Base-by-base conservation (phyloP, 2,797 vertebrate species). In the Atherinosoma microstoma region DNA sequence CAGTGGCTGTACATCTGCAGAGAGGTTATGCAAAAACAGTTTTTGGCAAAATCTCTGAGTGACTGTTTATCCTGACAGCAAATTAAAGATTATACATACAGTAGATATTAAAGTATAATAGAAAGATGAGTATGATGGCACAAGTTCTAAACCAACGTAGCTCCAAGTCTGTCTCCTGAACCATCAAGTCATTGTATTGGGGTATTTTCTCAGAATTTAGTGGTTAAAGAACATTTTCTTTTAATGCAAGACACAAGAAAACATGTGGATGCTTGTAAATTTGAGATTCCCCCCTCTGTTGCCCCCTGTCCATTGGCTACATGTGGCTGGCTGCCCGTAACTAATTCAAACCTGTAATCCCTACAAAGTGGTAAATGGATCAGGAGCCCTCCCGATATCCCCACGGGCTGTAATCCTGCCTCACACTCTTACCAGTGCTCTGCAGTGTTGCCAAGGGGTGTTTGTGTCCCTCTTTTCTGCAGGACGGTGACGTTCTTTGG, bases 311-410 rank as follows among this genome's bases (percentile, higher is more conserved):
- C 42, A 47, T 49, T 72, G 20, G 42, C 71, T 73, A 75, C 74
- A 78, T 75, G 73, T 79, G 82, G 83, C 82, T 75, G 64, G 78
- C 78, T 72, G 68, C 57, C 75, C 64, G 66, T 83, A 83, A 83
- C 73, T 68, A 87, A 90, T 86, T 77, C 77, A 79, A 75, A 82
- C 78, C 64, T 84, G 74, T 86, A 90, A 88, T 91, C 88, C 89
- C 75, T 79, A 70, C 77, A 73, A 87, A 82, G 89, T 84, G 66
- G 72, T 73, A 70, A 69, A 83, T 56, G 83, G 78, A 83, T 80
- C 78, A 64, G 66, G 76, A 78, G 64, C 74, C 69, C 72, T 75
- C 64, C 29, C 56, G n/a, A 29, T 56, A 1, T 73, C 61, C 82
- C 88, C 71, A 22, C 62, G 69, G 80, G 85, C 86, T 57, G 24